A percentile compares a stretch with the other conserved stretches of the same genome.
phyloP scores from a whole-genome alignment of 1,140 invertebrate species.

The Anastrepha ludens region DNA sequence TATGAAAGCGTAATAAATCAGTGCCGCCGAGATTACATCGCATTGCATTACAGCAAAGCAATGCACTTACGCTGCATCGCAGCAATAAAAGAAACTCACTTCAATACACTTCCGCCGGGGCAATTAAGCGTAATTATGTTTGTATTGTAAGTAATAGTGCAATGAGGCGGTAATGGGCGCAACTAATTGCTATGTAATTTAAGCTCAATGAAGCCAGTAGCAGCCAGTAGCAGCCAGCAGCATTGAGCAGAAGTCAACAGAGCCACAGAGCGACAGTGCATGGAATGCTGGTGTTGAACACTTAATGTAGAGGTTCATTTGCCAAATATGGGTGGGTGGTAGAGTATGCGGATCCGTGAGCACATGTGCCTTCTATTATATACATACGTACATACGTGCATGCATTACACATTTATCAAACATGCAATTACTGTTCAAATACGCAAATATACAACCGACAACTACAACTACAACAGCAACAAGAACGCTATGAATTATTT shows the following conservation, averaged over 20 bases:
- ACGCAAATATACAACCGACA: background rate
- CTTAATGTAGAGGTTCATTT: too few species aligned
- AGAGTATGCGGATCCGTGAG: too few species aligned
- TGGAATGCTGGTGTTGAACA: background rate
- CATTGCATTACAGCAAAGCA: conserved; percentile 11
- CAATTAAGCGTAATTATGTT: conserved; percentile 52
- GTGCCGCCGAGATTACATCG: conserved; percentile 9
- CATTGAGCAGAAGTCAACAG: background rate
- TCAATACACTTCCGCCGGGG: conserved; percentile 24
- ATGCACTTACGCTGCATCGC: conserved; percentile 20
- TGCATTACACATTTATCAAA: background rate
- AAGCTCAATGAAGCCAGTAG: background rate
- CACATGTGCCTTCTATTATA: background rate
- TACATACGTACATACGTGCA: background rate
- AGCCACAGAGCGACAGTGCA: background rate
- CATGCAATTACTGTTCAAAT: background rate
- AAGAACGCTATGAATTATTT: background rate
- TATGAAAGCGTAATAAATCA: conserved; percentile 45
- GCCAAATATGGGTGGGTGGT: too few species aligned
- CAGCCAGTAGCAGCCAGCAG: background rate
- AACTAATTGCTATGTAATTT: conserved; percentile 41
- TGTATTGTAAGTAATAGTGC: conserved; percentile 43
- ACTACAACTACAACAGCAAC: background rate
- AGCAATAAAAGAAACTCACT: conserved; percentile 18
- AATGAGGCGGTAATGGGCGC: conserved; percentile 9